A percentile compares a stretch with the other conserved stretches of the same genome.
These are phyloP conservation scores for Synanthedon andrenaeformis DNA, from an alignment of 2,888 invertebrate species.

Conservation along the genomic window DNA sequence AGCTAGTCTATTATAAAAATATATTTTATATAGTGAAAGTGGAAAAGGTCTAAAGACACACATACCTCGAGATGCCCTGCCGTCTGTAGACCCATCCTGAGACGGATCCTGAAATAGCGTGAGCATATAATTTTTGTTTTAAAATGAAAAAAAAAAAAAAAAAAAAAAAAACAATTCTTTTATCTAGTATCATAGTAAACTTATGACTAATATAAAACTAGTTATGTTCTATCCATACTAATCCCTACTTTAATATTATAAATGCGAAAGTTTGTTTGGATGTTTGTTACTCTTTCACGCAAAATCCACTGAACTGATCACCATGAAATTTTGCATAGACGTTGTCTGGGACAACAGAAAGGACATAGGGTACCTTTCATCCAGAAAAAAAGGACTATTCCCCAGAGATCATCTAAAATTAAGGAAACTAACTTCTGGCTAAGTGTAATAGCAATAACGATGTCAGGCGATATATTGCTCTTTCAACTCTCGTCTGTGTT, in stretches of 20 bases:
- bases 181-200: no score
- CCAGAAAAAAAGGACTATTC: no score
- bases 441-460: no score
- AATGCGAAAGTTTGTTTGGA: not conserved
- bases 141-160: not conserved
- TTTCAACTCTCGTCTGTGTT: no score
- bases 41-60: not conserved
- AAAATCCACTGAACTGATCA: not conserved
- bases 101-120: constrained; percentile 6
- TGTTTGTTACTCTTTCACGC: not conserved
- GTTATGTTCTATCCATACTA: not conserved
- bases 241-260: not conserved
- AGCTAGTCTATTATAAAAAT: no score
- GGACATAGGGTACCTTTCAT: not conserved
- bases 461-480: no score
- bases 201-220: no score
- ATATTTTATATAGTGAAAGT: no score
- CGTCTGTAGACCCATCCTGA: constrained; percentile 13
- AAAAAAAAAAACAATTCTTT: not conserved
- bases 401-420: no score
- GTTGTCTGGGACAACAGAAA: not conserved
- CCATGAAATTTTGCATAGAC: not conserved
- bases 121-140: not conserved
- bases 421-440: no score
- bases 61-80: not conserved